Base-by-base conservation (phyloP, 2,113 vertebrate species). In the Cairina moschata region DNA sequence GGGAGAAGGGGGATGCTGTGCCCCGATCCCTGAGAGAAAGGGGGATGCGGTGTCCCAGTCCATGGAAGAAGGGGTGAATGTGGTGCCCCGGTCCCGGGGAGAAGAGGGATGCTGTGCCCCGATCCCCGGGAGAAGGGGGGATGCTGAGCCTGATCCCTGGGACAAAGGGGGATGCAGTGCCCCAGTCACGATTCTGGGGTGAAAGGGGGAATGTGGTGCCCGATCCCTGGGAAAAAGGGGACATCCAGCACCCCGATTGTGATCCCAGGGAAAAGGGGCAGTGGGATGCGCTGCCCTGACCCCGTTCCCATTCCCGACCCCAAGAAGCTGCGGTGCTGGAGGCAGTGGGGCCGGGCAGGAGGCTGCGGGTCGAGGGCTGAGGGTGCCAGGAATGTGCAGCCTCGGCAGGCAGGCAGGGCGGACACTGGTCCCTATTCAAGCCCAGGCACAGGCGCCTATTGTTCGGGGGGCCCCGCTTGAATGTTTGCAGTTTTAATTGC, bases 371-470 rank as follows among this genome's bases (percentile, higher is more conserved):
- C 85, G 82, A 90, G 90, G 78, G 92, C 23, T 83, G 89, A 93
- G 97, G 94, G 97, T 98, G 97, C 97, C 96, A 97, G 98, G 97
- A 98, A 98, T 97, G 98, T 93, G 95, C 95, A 91, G 96, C 69
- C 97, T 96, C 60, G 74, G 97, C 91, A 91, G 88, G 95, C 87
- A 63, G 95, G 88, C 94, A 82, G 91, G 90, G 87, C 6, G 81
- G 97, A 98, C 97, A 97, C 93, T 97, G 42, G 94, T 93, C 91
- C 90, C 97, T 97, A 98, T 98, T 98, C 97, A 98, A 28, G 93
- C 86, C 32, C 93, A 69, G 69, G 93, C 98, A 98, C 98, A 98
- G 96, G 94, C 94, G 75, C 28, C 95, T 94, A 98, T 98, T 98
- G 98, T 98, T 98, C 87, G 13, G 66, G 88, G 95, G 95, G 81